These are phyloP conservation scores for Drosophila crucigera DNA, from an alignment of 2,888 invertebrate species.

Conservation along the genomic window DNA sequence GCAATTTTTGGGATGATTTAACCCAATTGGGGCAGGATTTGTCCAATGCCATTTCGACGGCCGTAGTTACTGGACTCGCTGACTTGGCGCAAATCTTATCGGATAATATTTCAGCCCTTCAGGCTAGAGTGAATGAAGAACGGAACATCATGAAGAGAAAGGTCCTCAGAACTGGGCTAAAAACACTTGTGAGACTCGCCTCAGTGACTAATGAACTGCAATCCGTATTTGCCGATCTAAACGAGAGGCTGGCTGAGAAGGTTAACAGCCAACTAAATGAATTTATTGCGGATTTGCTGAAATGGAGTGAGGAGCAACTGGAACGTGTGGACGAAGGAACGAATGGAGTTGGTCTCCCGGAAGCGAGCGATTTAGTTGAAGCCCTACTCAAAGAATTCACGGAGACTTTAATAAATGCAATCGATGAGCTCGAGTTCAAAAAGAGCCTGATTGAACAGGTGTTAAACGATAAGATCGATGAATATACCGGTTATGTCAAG, in stretches of 20 bases:
- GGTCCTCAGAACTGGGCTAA: background rate
- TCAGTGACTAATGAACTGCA: background rate
- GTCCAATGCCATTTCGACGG: constrained; percentile 5
- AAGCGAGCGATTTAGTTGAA: background rate
- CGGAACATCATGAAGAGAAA: background rate
- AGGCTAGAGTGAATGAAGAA: background rate
- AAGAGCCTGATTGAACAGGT: constrained; percentile 1
- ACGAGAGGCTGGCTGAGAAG: background rate
- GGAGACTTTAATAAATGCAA: background rate
- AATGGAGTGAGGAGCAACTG: constrained; percentile 17
- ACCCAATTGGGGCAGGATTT: constrained; percentile 4
- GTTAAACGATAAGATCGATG: background rate
- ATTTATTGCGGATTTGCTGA: background rate
- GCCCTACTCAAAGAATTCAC: background rate
- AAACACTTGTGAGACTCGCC: constrained; percentile 1
- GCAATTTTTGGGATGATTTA: background rate
- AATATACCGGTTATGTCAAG: background rate
- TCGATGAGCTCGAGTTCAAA: background rate
- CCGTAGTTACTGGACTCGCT: background rate
- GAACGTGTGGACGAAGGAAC: background rate
- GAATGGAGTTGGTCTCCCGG: background rate
- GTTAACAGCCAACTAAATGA: constrained; percentile 1
- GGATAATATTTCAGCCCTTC: background rate
- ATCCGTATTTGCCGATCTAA: background rate
- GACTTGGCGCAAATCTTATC: background rate